phyloP scores from a whole-genome alignment of 2,888 invertebrate genomes.

The Pandemis cinnamomeana region DNA sequence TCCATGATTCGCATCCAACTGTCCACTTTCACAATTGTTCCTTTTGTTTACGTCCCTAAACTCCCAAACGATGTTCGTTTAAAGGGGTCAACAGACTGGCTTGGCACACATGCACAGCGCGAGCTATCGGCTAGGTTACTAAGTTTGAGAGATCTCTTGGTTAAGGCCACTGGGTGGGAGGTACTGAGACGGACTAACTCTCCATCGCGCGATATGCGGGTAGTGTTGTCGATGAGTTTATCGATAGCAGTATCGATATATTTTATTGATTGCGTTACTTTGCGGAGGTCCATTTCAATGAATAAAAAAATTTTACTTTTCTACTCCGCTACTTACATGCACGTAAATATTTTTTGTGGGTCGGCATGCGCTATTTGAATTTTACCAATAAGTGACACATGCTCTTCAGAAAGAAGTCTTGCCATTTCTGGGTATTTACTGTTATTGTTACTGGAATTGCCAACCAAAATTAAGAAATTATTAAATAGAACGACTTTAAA shows the following conservation, averaged over 20 bases:
- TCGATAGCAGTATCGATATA: slow-evolving; percentile 18
- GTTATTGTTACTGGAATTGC: too few species aligned
- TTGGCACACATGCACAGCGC: slow-evolving; percentile 58
- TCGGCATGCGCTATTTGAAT: too few species aligned
- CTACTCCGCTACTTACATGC: too few species aligned
- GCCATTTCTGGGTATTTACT: too few species aligned
- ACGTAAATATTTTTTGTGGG: too few species aligned
- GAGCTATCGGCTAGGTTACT: slow-evolving; percentile 65
- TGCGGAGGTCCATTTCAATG: too few species aligned
- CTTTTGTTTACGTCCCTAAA: slow-evolving; percentile 56
- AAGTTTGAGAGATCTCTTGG: slow-evolving; percentile 61
- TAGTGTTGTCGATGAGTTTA: slow-evolving; percentile 16
- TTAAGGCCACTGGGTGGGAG: slow-evolving; percentile 55
- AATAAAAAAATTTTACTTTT: too few species aligned
- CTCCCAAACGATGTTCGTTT: slow-evolving; percentile 32
- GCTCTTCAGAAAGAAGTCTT: too few species aligned
- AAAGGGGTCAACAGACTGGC: slow-evolving; percentile 58
- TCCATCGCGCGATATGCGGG: slow-evolving; percentile 57
- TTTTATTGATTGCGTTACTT: too few species aligned
- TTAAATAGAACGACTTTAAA: too few species aligned
- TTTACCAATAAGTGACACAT: too few species aligned
- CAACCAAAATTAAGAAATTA: too few species aligned
- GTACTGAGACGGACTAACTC: slow-evolving; percentile 56
- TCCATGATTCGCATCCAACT: slow-evolving; percentile 48
- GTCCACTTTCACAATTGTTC: slow-evolving; percentile 50